Evolutionary conservation across 2,888 invertebrate species (phyloP).

Genomic region (Parapristionchus giblindavisi): DNA sequence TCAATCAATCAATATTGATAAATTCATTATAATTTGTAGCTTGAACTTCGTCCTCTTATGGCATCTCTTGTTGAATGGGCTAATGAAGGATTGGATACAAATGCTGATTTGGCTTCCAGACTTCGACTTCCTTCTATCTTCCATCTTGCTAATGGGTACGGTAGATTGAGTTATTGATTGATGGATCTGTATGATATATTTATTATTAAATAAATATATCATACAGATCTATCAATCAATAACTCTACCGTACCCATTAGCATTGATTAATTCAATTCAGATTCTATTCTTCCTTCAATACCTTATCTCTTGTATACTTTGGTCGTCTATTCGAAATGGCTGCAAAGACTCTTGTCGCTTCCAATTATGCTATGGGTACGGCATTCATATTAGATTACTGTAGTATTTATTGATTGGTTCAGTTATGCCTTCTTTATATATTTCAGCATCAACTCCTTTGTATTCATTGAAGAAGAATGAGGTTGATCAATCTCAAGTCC

Average conservation of each 20-base stretch:
- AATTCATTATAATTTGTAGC: background rate
- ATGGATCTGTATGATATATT: too few relatives aligned
- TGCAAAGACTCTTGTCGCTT: slow-evolving; percentile 49
- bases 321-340: slow-evolving; percentile 57
- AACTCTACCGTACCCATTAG: background rate
- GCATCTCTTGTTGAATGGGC: slow-evolving; percentile 56
- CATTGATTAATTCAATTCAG: slow-evolving; percentile 36
- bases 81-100: slow-evolving; percentile 46
- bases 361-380: slow-evolving; percentile 50
- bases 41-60: slow-evolving; percentile 56
- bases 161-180: background rate
- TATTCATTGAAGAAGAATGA: slow-evolving; percentile 29
- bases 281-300: slow-evolving; percentile 60
- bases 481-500: slow-evolving; percentile 12
- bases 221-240: too few relatives aligned
- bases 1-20: too few relatives aligned
- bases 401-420: background rate
- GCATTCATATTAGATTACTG: background rate
- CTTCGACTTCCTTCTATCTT: slow-evolving; percentile 55
- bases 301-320: slow-evolving; percentile 62
- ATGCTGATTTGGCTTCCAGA: slow-evolving; percentile 38
- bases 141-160: slow-evolving; percentile 58
- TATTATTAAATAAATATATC: too few relatives aligned
- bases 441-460: slow-evolving; percentile 19
- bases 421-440: too few relatives aligned